phyloP scores from a whole-genome alignment of 2,888 invertebrate species.

The Archips xylosteana region DNA sequence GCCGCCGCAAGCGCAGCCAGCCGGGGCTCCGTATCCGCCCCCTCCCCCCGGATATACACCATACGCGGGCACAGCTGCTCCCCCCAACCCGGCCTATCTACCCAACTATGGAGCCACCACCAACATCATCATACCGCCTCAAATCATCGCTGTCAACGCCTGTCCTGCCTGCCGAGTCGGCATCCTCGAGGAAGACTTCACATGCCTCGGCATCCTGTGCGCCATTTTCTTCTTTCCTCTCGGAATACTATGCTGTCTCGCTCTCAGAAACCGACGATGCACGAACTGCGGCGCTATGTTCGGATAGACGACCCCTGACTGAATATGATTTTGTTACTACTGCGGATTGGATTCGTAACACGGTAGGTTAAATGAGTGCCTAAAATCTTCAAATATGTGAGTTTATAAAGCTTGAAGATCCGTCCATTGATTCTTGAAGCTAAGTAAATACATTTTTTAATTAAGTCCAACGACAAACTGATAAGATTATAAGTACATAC shows the following conservation, averaged over 20 bases:
- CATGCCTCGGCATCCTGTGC: constrained; percentile 93
- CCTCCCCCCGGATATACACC: constrained; percentile 49
- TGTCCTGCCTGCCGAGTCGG: constrained; percentile 96
- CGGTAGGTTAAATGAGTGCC: constrained; percentile 8
- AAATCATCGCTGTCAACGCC: constrained; percentile 93
- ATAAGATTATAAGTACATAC: constrained; percentile 3
- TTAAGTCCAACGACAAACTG: background rate
- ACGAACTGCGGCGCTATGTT: constrained; percentile 95
- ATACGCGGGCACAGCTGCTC: constrained; percentile 76
- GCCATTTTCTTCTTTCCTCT: constrained; percentile 95
- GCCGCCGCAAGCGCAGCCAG: constrained; percentile 48
- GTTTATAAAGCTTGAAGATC: constrained; percentile 4
- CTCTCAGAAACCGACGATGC: constrained; percentile 93
- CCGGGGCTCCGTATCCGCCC: constrained; percentile 46
- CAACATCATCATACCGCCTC: constrained; percentile 88
- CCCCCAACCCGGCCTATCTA: constrained; percentile 74
- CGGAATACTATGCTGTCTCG: constrained; percentile 94
- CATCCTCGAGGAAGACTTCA: constrained; percentile 94
- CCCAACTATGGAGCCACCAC: constrained; percentile 87
- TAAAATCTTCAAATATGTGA: background rate
- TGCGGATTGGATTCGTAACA: background rate
- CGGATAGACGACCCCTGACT: constrained; percentile 70
- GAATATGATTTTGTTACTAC: constrained; percentile 6
- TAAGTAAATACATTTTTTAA: background rate
- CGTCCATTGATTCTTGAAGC: constrained; percentile 20